Percentiles rank a stretch among this genome's conserved stretches.
Conservation (phyloP, 2,888 invertebrate species). For the Yponomeuta evonymella region DNA sequence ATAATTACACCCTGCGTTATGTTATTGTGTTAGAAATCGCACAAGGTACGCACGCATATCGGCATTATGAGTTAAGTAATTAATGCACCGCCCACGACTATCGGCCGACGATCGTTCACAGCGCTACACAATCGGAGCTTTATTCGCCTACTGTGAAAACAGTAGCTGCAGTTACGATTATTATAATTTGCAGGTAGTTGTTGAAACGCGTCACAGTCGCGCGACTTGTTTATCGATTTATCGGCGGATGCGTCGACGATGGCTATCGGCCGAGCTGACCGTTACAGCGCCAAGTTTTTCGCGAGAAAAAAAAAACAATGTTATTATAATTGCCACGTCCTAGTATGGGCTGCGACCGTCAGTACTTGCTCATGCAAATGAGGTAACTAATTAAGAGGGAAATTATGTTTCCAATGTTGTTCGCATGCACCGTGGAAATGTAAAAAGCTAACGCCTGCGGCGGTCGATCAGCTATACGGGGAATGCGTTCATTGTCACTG, state of each 20-base stretch:
- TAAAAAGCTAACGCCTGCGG: constrained; percentile 33
- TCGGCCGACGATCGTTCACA: constrained; percentile 57
- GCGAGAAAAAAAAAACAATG: constrained; percentile 59
- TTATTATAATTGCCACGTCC: constrained; percentile 69
- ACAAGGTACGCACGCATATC: constrained; percentile 62
- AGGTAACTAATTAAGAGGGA: constrained; percentile 65
- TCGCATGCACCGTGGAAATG: constrained; percentile 46
- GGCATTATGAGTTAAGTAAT: constrained; percentile 71
- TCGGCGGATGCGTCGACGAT: constrained; percentile 66
- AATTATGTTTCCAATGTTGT: constrained; percentile 58
- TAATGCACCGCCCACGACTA: constrained; percentile 54
- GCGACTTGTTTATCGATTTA: constrained; percentile 67
- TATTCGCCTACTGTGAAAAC: constrained; percentile 39
- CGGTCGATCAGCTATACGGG: constrained; percentile 33
- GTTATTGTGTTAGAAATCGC: constrained; percentile 59
- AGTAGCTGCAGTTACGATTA: constrained; percentile 43
- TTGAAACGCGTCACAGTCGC: constrained; percentile 60
- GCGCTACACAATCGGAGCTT: constrained; percentile 12
- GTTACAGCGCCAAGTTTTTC: constrained; percentile 64
- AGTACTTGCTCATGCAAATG: constrained; percentile 67
- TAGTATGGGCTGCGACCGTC: constrained; percentile 54
- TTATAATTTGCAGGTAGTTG: constrained; percentile 57
- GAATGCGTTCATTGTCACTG: constrained; percentile 50
- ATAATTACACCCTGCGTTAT: constrained; percentile 48
- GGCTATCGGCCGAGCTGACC: constrained; percentile 56